A percentile compares a stretch with the other conserved stretches of the same genome.
phyloP scores from a whole-genome alignment of 2,888 invertebrate genomes.

The Harpalus rubripes region DNA sequence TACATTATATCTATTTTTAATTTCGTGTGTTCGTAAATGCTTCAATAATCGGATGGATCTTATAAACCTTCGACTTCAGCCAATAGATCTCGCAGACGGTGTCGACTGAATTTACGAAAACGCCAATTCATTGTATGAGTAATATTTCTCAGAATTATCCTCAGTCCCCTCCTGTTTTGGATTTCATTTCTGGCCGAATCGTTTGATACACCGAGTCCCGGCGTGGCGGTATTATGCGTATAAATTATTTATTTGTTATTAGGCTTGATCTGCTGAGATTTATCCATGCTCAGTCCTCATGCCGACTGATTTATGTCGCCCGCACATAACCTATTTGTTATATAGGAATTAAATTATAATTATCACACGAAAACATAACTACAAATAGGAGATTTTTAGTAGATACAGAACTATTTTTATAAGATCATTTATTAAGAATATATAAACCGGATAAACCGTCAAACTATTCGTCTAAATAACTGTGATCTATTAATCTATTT shows the following conservation, averaged over 20 bases:
- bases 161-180: conserved; percentile 10
- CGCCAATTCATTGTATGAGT: not conserved
- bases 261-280: conserved; percentile 53
- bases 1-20: too few relatives aligned
- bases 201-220: conserved; percentile 48
- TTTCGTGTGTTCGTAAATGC: too few relatives aligned
- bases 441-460: not conserved
- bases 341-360: conserved; percentile 53
- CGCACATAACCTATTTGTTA: conserved; percentile 30
- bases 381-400: not conserved
- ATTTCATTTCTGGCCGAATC: conserved; percentile 43
- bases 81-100: too few relatives aligned
- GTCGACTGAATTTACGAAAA: not conserved
- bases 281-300: conserved; percentile 37
- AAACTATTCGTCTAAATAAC: conserved; percentile 12
- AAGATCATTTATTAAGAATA: conserved; percentile 22
- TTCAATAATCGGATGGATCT: too few relatives aligned
- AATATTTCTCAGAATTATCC: not conserved
- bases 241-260: conserved; percentile 63
- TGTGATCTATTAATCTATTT: not conserved
- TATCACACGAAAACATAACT: conserved; percentile 30
- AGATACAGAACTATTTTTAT: conserved; percentile 29
- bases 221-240: conserved; percentile 56
- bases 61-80: too few relatives aligned
- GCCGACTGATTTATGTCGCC: conserved; percentile 52